Percentiles rank a stretch among this genome's conserved stretches.
These are phyloP conservation scores for Orchestes rusci DNA, from an alignment of 2,888 invertebrate species.

Conservation along the genomic window DNA sequence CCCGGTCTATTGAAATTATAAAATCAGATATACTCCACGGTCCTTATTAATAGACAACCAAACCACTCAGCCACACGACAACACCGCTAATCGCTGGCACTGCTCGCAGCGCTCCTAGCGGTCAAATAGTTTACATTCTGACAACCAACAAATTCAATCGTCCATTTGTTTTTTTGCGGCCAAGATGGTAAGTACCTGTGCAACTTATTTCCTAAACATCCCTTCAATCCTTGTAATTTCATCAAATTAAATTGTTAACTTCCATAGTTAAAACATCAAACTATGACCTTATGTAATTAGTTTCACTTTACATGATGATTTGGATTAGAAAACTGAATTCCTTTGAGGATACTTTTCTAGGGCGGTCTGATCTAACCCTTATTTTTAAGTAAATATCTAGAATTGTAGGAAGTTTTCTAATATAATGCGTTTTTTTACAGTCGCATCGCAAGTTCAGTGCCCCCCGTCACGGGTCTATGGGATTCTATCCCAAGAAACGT, in stretches of 20 bases:
- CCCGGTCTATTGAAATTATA: too few relatives aligned
- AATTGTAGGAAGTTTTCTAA: not conserved
- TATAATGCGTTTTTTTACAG: constrained; percentile 50
- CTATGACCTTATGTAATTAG: constrained; percentile 1
- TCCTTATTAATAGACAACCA: too few relatives aligned
- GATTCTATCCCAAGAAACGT: constrained; percentile 98
- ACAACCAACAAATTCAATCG: constrained; percentile 2
- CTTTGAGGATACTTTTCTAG: constrained; percentile 61
- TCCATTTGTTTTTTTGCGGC: constrained; percentile 22
- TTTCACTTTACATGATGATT: constrained; percentile 52
- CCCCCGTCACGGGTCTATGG: constrained; percentile 99
- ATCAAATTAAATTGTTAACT: not conserved
- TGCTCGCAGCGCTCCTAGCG: too few relatives aligned
- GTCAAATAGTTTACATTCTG: constrained; percentile 1
- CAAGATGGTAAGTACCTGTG: constrained; percentile 17
- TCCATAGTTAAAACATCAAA: not conserved
- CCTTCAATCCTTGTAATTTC: not conserved
- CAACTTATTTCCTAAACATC: constrained; percentile 4
- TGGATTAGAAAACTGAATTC: constrained; percentile 51
- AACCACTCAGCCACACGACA: too few relatives aligned
- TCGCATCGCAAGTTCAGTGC: constrained; percentile 99
- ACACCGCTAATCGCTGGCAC: too few relatives aligned
- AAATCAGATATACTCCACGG: too few relatives aligned
- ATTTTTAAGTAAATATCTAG: not conserved
- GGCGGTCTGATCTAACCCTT: constrained; percentile 66